Percentiles rank a stretch among this genome's conserved stretches.
These are phyloP conservation scores for Oedothorax gibbosus DNA, from an alignment of 1,140 invertebrate species.

Conservation along the genomic window DNA sequence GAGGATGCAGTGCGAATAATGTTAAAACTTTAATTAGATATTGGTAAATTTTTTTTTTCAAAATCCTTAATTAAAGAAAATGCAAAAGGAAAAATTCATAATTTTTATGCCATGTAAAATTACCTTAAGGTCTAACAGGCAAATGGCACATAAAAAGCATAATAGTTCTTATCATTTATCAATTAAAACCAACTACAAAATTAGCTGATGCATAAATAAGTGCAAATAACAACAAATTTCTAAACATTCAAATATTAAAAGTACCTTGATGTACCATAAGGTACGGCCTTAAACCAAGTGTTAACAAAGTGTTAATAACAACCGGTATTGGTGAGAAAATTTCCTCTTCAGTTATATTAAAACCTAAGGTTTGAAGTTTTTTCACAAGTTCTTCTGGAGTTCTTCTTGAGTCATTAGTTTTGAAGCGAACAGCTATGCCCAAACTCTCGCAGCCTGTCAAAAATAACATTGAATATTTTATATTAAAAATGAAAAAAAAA, in stretches of 20 bases:
- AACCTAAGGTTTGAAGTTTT: conserved; percentile 71
- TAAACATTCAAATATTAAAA: background rate
- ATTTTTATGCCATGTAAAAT: no score
- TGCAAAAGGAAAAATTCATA: no score
- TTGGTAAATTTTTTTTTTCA: no score
- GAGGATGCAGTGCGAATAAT: no score
- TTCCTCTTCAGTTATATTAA: conserved; percentile 68
- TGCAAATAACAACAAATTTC: no score
- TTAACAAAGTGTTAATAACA: conserved; percentile 68
- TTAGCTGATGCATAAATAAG: no score
- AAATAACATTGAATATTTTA: conserved; percentile 1
- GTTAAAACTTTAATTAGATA: no score
- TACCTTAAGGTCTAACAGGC: no score
- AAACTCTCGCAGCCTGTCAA: conserved; percentile 68
- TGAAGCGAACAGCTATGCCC: conserved; percentile 70
- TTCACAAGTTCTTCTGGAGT: conserved; percentile 67
- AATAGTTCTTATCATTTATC: background rate
- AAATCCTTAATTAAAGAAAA: no score
- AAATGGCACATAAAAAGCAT: background rate
- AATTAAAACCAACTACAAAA: background rate
- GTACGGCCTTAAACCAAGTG: conserved; percentile 70
- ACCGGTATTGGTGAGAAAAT: conserved; percentile 73
- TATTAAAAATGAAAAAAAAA: no score
- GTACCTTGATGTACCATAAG: conserved; percentile 72
- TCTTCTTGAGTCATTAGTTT: conserved; percentile 74